Percentiles rank a stretch among this genome's conserved stretches.
These are phyloP conservation scores for Drosophila nr. medialis DNA, from an alignment of 2,888 invertebrate genomes.

Conservation along the genomic window DNA sequence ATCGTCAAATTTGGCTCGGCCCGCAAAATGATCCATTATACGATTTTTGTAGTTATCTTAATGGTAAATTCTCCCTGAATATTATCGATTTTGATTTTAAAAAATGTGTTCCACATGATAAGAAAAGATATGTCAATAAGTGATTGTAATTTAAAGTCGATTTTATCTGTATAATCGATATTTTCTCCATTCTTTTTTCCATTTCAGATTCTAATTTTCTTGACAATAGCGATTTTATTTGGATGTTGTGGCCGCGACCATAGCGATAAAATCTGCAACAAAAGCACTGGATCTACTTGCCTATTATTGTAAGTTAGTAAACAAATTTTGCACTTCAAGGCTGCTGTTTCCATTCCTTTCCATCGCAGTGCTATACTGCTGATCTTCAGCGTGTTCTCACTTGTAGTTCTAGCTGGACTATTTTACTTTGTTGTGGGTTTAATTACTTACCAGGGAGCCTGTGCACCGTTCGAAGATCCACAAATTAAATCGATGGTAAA, in stretches of 20 bases:
- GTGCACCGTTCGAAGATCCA: background rate
- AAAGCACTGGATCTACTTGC: background rate
- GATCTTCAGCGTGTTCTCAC: conserved; percentile 4
- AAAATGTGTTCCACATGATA: background rate
- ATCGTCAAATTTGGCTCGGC: background rate
- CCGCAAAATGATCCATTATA: background rate
- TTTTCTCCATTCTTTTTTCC: background rate
- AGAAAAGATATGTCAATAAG: background rate
- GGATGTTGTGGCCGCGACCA: background rate
- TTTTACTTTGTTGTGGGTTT: background rate
- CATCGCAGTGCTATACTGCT: background rate
- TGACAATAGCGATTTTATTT: background rate
- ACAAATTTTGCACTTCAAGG: background rate
- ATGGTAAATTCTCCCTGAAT: background rate
- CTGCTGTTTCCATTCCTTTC: background rate
- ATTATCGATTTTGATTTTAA: background rate
- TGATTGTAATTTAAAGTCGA: background rate
- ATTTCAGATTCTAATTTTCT: background rate
- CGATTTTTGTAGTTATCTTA: background rate
- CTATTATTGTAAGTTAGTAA: background rate
- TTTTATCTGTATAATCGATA: background rate
- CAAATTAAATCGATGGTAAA: background rate
- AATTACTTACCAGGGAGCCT: background rate
- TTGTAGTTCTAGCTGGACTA: conserved; percentile 3
- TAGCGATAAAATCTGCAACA: background rate